Percentiles rank a stretch among this genome's conserved stretches.
Conservation (phyloP, 2,888 invertebrate species). For the Lycocerus yunnanus region DNA sequence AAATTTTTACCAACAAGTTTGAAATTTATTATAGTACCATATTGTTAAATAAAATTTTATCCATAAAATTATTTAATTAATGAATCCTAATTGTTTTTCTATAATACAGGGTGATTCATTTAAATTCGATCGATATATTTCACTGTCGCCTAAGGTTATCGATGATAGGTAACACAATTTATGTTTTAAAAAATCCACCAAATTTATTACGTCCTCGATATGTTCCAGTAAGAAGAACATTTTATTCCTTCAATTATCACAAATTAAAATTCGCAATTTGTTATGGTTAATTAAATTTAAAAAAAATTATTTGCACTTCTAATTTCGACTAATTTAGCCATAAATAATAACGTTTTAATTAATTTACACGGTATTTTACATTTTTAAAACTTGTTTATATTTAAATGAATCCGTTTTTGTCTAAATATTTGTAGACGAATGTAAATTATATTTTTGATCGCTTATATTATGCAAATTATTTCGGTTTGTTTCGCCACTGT, state of each 20-base stretch:
- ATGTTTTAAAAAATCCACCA: neutral
- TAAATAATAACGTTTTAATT: neutral
- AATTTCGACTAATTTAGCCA: neutral
- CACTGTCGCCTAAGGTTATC: neutral
- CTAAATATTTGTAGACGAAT: slow-evolving; percentile 16
- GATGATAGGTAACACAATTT: neutral
- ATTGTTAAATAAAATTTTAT: neutral
- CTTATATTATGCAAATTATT: slow-evolving; percentile 14
- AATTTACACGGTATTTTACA: neutral
- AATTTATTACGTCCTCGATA: neutral
- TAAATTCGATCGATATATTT: neutral
- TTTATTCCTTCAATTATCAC: neutral
- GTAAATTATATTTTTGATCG: slow-evolving; percentile 17
- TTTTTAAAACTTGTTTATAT: slow-evolving; percentile 15
- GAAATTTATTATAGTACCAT: neutral
- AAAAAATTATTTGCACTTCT: neutral
- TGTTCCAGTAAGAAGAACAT: neutral
- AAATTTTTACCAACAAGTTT: neutral
- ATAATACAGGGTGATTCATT: neutral
- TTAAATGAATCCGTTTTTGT: slow-evolving; percentile 2
- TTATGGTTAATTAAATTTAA: neutral
- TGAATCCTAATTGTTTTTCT: neutral
- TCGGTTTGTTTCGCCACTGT: neutral
- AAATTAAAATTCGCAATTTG: neutral
- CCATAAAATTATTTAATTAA: neutral